Conservation (phyloP, 1,140 invertebrate species). For the Cotesia chilonis region DNA sequence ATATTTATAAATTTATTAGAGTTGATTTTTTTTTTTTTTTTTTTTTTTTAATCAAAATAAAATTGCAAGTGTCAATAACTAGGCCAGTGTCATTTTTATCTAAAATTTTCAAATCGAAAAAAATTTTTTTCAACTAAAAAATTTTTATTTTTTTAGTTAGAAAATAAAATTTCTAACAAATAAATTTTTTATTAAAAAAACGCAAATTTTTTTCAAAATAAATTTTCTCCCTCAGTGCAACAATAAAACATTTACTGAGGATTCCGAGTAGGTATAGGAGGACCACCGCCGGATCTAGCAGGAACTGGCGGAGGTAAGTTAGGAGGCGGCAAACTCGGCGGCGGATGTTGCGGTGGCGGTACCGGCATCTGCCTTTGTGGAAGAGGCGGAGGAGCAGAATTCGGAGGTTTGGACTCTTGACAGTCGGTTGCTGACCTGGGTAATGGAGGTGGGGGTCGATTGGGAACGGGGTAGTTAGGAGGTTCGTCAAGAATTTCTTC, state of each 20-base stretch:
- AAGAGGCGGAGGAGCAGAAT: constrained; percentile 71
- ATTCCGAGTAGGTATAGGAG: constrained; percentile 76
- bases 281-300: constrained; percentile 71
- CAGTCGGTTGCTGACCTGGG: constrained; percentile 48
- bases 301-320: constrained; percentile 71
- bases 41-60: background rate
- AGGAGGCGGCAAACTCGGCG: constrained; percentile 63
- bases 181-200: no score
- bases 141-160: no score
- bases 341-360: constrained; percentile 69
- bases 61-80: background rate
- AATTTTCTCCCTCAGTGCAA: background rate
- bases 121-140: no score
- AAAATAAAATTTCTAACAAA: no score
- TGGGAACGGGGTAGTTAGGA: constrained; percentile 56
- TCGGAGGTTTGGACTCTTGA: constrained; percentile 58
- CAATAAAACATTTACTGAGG: constrained; percentile 49
- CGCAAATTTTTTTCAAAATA: no score
- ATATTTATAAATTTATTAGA: no score
- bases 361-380: constrained; percentile 70
- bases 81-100: no score
- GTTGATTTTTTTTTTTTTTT: no score
- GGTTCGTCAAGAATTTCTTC: constrained; percentile 68
- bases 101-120: no score
- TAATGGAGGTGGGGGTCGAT: constrained; percentile 59